Base-by-base conservation (phyloP, 1,140 invertebrate genomes). In the Caenorhabditis remanei region DNA sequence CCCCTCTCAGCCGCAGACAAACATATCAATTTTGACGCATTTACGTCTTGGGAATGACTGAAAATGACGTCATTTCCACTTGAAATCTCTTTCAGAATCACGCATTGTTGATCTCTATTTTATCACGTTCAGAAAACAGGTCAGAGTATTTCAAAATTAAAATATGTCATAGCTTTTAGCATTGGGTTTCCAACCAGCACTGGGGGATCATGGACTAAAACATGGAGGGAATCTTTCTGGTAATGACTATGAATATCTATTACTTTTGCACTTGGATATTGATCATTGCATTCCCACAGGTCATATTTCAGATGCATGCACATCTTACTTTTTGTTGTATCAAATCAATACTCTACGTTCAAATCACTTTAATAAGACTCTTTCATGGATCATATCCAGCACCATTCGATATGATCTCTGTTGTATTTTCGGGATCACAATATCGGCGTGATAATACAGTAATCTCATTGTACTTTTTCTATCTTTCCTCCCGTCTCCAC, bases 31-130 rank as follows among this genome's bases (percentile, higher is more conserved):
- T 63, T 63, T 63, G 65, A 71, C 65, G 41, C 5, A 71, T 46
- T 43, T 7, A 58, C n/a, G 55, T 16, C 11, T 58, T 58, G n/a
- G 8, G 65, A 46, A 43, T 4, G 40, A 43, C 40, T 43, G 65
- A 71, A 71, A 71, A 71, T 71, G 65, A 71, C 65, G 65, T 71
- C 65, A 71, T 71, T 71, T 71, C 41, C 65, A 63, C 58, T 63
- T 63, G 24, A 63, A 63, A 63, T 63, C 61, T 63, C 3, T 63
- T 63, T 32, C 32, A 32, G 5, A 19, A 71, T 71, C 65, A 71
- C 40, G 65, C 14, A 32, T 65, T 46, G 40, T 46, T 71, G 65
- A 46, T 67, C 65, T 46, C 43, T 71, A 16, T 16, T 71, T 19
- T 19, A 32, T 71, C 65, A 43, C 19, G 6, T 11, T 71, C 11